Conservation (phyloP, 2,888 invertebrate species). For the Polydrusus pterygomalis region DNA sequence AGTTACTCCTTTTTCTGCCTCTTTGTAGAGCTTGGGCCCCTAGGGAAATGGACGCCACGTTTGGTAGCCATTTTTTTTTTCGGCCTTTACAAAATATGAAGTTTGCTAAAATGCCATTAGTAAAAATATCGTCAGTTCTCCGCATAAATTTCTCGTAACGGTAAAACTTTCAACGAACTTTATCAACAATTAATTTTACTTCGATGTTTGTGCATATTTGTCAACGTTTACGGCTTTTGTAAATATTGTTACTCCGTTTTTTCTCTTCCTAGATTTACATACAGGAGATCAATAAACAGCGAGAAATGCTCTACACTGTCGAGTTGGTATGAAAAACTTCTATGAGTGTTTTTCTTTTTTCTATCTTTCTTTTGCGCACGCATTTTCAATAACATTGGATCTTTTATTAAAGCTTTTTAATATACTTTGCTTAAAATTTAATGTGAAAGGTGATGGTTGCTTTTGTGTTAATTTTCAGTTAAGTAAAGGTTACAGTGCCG, state of each 20-base stretch:
- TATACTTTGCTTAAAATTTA: slow-evolving; percentile 44
- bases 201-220: slow-evolving; percentile 33
- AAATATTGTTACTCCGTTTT: slow-evolving; percentile 72
- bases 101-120: too few relatives aligned
- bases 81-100: too few relatives aligned
- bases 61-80: too few relatives aligned
- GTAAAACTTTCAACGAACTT: background rate
- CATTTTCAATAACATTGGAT: slow-evolving; percentile 34
- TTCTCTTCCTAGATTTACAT: slow-evolving; percentile 83
- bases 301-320: slow-evolving; percentile 88
- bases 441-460: slow-evolving; percentile 43
- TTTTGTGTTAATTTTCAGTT: slow-evolving; percentile 32
- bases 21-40: too few relatives aligned
- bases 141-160: background rate
- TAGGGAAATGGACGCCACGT: too few relatives aligned
- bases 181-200: background rate
- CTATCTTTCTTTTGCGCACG: slow-evolving; percentile 50
- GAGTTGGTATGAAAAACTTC: slow-evolving; percentile 81
- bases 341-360: slow-evolving; percentile 52
- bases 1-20: too few relatives aligned
- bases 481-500: slow-evolving; percentile 29
- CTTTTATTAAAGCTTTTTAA: slow-evolving; percentile 22
- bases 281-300: slow-evolving; percentile 92
- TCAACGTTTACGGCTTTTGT: slow-evolving; percentile 64
- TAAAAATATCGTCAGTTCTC: too few relatives aligned